Conservation (phyloP, 2,797 vertebrate species). For the Ctenochaetus hawaiiensis region DNA sequence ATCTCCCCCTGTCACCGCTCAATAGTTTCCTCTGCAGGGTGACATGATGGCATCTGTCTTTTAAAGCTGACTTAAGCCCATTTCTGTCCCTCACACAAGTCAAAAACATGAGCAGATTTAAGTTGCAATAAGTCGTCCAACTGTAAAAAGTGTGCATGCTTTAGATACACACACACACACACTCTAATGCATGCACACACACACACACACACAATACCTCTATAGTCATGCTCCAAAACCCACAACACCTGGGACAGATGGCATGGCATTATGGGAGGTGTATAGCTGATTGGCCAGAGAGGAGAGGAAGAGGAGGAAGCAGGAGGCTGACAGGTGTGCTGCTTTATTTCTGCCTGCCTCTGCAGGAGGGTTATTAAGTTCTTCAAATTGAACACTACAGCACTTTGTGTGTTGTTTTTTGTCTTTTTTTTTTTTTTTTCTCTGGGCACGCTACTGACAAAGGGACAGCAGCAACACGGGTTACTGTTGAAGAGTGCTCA, state of each 20-base stretch:
- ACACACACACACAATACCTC: conserved; percentile 26
- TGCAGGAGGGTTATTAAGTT: conserved; percentile 42
- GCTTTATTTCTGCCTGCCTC: conserved; percentile 54
- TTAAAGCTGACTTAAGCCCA: conserved; percentile 54
- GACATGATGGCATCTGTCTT: conserved; percentile 46
- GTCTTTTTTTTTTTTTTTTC: not conserved
- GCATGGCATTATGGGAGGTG: conserved; percentile 64
- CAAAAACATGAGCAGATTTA: conserved; percentile 16
- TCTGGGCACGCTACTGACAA: conserved; percentile 4
- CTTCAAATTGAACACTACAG: conserved; percentile 39
- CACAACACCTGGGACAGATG: conserved; percentile 80
- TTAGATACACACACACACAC: not conserved
- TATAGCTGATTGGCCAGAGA: conserved; percentile 61
- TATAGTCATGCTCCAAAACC: conserved; percentile 66
- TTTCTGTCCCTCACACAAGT: conserved; percentile 35
- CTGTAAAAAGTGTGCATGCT: not conserved
- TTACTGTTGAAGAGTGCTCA: conserved; percentile 26
- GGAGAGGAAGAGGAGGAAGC: conserved; percentile 17
- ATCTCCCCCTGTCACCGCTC: conserved; percentile 46
- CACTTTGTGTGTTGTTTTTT: conserved; percentile 8
- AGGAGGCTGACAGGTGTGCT: conserved; percentile 67
- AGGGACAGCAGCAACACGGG: conserved; percentile 16
- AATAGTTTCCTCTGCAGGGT: conserved; percentile 23
- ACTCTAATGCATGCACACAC: no score
- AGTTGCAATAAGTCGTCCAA: not conserved